These are phyloP conservation scores for Caenorhabditis virilis DNA, from an alignment of 2,888 invertebrate genomes.

Conservation along the genomic window DNA sequence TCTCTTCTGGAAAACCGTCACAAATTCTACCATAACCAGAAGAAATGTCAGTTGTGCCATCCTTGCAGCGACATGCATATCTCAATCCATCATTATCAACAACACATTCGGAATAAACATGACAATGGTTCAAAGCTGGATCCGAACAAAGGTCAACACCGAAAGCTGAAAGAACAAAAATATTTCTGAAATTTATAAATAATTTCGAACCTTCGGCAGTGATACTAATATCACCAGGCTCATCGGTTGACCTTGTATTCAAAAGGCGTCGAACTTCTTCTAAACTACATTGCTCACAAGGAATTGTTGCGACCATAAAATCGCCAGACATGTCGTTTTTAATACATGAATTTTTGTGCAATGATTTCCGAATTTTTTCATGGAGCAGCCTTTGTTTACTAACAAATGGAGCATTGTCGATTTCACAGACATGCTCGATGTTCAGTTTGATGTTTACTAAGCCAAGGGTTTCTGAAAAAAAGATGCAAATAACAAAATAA, in stretches of 20 bases:
- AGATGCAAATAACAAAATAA: no score
- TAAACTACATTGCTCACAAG: constrained; percentile 21
- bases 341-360: constrained; percentile 14
- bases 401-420: constrained; percentile 5
- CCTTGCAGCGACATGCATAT: constrained; percentile 36
- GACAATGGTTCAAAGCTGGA: constrained; percentile 31
- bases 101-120: constrained; percentile 32
- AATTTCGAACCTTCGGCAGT: constrained; percentile 11
- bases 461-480: constrained; percentile 9
- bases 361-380: no score
- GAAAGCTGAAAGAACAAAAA: constrained; percentile 21
- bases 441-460: constrained; percentile 22
- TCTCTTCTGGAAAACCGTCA: constrained; percentile 47
- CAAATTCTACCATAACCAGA: constrained; percentile 48
- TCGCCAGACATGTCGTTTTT: constrained; percentile 3
- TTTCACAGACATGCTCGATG: constrained; percentile 13
- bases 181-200: not conserved
- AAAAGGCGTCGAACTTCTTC: constrained; percentile 7
- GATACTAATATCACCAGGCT: constrained; percentile 19
- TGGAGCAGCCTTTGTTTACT: constrained; percentile 19
- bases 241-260: constrained; percentile 16
- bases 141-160: constrained; percentile 21
- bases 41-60: constrained; percentile 50
- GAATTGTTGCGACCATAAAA: constrained; percentile 9
- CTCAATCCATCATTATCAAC: constrained; percentile 17